Percentiles rank a stretch among this genome's conserved stretches.
Conservation (phyloP, 2,113 vertebrate species). For the Turnix velox region DNA sequence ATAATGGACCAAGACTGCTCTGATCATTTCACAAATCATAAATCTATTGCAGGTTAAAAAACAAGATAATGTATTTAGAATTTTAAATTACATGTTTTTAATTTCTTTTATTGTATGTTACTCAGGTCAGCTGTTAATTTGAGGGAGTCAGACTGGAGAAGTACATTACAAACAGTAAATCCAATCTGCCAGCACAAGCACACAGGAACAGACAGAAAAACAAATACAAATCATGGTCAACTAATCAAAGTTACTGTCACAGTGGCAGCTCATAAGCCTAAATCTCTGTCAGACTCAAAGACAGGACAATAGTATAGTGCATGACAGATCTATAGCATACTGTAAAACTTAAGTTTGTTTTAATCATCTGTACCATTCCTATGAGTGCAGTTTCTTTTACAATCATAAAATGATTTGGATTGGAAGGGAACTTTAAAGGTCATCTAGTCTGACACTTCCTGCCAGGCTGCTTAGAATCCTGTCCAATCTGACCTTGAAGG, state of each 20-base stretch:
- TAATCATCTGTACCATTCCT: not conserved
- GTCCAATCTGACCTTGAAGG: not conserved
- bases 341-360: not conserved
- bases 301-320: accelerated
- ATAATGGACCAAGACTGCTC: accelerated
- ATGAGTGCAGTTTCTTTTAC: accelerated
- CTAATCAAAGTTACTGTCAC: not conserved
- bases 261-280: not conserved
- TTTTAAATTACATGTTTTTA: not conserved
- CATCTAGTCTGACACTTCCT: not conserved
- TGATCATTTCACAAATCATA: not conserved
- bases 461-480: not conserved
- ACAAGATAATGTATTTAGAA: not conserved
- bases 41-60: not conserved
- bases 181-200: not conserved
- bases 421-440: not conserved
- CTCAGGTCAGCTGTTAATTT: not conserved
- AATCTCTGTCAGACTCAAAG: not conserved
- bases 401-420: not conserved
- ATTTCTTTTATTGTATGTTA: not conserved
- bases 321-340: no score
- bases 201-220: not conserved
- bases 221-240: not conserved
- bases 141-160: not conserved
- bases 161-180: not conserved